Base-by-base conservation (phyloP, 2,113 vertebrate species). In the Myrmecophaga tridactyla region DNA sequence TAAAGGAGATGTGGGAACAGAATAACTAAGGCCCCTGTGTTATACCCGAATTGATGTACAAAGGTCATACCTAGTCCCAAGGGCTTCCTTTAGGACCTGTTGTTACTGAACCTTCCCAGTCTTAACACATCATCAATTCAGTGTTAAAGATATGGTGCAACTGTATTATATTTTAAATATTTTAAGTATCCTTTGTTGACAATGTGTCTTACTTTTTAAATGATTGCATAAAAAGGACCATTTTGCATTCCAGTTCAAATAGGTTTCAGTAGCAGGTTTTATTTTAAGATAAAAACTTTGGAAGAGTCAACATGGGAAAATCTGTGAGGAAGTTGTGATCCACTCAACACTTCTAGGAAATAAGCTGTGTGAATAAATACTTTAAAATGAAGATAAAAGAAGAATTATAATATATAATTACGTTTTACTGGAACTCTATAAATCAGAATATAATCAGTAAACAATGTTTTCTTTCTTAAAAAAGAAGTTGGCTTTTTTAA, bases 301-400 rank as follows among this genome's bases (percentile, higher is more conserved):
- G 58, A 75, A 56, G 53, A 36, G 21, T 46, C 51, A 17, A 27
- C 53, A 21, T 0, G 11, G 25, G 39, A 25, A 88, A 76, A 70
- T 17, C 72, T 29, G 29, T 1, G 12, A 78, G 48, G 75, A 69
- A 21, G 27, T 8, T 23, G 31, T 36, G 69, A 69, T 7, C 5
- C 62, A 43, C 0, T 31, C 9, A 34, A 36, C 25, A 56, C 75
- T 76, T 87, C 36, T 17, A 41, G 53, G 43, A 83, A 63, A 70
- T 67, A 69, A 0, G 10, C 23, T 13, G 6, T 41, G 46, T 48
- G 46, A 48, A 48, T 60, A 60, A 48, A 10, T 62, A 11, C 41
- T 67, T 96, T 86, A 39, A 81, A 93, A 75, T 69, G 51, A 65
- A 41, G 91, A 67, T 36, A 46, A 72, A 62, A 43, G 41, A 43